Evolutionary conservation across 2,113 vertebrate genomes (phyloP).

Genomic region (Engystomops pustulosus): DNA sequence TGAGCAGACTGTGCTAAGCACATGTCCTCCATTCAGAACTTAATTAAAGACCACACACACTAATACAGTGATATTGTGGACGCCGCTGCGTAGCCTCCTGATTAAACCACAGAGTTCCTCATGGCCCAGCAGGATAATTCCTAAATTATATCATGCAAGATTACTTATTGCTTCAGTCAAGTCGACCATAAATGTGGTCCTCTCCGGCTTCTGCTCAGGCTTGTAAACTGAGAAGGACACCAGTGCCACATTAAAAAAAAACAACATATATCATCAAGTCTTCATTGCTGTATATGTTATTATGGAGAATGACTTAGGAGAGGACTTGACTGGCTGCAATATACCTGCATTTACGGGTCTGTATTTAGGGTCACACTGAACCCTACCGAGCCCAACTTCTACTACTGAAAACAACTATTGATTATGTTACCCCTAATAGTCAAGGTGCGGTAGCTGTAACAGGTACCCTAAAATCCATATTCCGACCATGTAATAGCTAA

Average conservation of each 20-base stretch:
- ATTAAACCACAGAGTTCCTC: background rate
- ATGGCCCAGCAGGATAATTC: conserved; percentile 15
- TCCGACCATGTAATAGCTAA: too few species aligned
- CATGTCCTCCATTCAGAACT: conserved; percentile 28
- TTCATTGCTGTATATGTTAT: too few species aligned
- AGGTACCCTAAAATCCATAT: too few species aligned
- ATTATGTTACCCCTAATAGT: too few species aligned
- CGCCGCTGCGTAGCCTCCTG: background rate
- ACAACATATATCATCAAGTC: background rate
- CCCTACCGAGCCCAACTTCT: too few species aligned
- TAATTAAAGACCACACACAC: conserved; percentile 19
- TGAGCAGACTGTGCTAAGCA: conserved; percentile 21
- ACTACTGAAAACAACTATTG: too few species aligned
- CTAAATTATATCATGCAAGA: conserved; percentile 20
- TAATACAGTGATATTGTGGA: conserved; percentile 20
- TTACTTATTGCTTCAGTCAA: conserved; percentile 18
- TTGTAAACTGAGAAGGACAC: background rate
- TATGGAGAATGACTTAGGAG: too few species aligned
- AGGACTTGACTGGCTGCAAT: too few species aligned
- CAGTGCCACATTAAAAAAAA: background rate
- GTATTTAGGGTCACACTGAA: too few species aligned
- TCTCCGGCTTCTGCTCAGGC: background rate
- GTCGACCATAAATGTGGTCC: background rate
- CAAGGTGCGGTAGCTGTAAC: too few species aligned
- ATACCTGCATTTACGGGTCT: too few species aligned